Evolutionary conservation across 2,797 vertebrate genomes (phyloP).

Genomic region (Tragopan temminckii): DNA sequence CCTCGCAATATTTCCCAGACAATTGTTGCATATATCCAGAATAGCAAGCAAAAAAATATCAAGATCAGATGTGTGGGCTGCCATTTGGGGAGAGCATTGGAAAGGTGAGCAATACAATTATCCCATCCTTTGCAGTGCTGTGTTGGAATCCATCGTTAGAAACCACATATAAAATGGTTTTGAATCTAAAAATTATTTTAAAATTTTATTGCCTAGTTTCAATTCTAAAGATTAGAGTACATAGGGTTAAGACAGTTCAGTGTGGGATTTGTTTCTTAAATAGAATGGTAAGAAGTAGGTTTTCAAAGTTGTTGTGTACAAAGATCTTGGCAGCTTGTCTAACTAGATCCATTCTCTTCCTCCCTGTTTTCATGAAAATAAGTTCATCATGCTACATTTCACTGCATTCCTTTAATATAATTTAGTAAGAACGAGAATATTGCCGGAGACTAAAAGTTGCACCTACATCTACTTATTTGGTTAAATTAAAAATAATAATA

Average conservation of each 20-base stretch:
- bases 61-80: slow-evolving; percentile 17
- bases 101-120: not conserved
- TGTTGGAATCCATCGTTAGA: not conserved
- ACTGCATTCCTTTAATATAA: not conserved
- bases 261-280: not conserved
- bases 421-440: slow-evolving; percentile 29
- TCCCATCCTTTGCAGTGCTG: not conserved
- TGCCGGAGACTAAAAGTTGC: not conserved
- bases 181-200: not conserved
- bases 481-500: slow-evolving; percentile 58
- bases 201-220: not conserved
- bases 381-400: slow-evolving; percentile 28
- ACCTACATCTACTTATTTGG: slow-evolving; percentile 41
- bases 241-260: not conserved
- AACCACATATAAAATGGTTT: not conserved
- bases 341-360: not conserved
- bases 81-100: slow-evolving; percentile 15
- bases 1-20: slow-evolving; percentile 35
- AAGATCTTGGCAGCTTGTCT: slow-evolving; percentile 17
- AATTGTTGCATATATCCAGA: slow-evolving; percentile 65
- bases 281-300: not conserved
- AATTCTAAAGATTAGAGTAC: not conserved
- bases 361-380: not conserved
- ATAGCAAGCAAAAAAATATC: slow-evolving; percentile 7
- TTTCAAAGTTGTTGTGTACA: not conserved